A percentile compares a stretch with the other conserved stretches of the same genome.
Conservation (phyloP, 2,797 vertebrate genomes). For the Eleutherodactylus coqui region DNA sequence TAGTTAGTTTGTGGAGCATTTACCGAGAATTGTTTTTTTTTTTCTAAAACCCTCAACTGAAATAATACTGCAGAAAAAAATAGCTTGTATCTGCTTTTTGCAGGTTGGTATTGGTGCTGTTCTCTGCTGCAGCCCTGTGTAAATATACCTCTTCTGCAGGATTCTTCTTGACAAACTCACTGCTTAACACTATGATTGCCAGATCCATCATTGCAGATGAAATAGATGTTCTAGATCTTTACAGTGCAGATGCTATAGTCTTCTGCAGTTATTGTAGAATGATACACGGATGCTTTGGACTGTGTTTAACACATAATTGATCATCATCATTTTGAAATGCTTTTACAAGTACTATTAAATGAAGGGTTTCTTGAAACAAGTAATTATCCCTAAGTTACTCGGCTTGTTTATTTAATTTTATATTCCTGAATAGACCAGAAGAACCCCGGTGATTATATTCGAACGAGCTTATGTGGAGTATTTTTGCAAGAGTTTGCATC, state of each 20-base stretch:
- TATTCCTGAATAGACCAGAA: neutral
- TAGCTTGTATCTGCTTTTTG: neutral
- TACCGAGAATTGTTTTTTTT: neutral
- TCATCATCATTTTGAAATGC: neutral
- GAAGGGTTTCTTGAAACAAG: constrained; percentile 19
- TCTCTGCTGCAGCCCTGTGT: neutral
- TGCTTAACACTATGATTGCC: neutral
- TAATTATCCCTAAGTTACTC: constrained; percentile 23
- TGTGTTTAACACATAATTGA: constrained; percentile 9
- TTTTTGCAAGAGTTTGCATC: neutral
- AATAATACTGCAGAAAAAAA: neutral
- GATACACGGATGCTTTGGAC: neutral
- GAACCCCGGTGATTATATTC: neutral
- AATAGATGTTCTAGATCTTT: neutral
- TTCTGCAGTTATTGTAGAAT: neutral
- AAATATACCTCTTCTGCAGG: neutral
- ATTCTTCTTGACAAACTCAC: neutral
- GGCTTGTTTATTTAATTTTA: neutral
- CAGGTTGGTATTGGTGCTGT: neutral
- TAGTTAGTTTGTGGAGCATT: no score
- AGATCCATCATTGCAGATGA: neutral
- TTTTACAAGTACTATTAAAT: constrained; percentile 2
- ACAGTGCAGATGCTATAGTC: no score
- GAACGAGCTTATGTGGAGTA: neutral
- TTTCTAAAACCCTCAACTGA: neutral